Conservation (phyloP, 2,113 vertebrate species). For the Python bivittatus region DNA sequence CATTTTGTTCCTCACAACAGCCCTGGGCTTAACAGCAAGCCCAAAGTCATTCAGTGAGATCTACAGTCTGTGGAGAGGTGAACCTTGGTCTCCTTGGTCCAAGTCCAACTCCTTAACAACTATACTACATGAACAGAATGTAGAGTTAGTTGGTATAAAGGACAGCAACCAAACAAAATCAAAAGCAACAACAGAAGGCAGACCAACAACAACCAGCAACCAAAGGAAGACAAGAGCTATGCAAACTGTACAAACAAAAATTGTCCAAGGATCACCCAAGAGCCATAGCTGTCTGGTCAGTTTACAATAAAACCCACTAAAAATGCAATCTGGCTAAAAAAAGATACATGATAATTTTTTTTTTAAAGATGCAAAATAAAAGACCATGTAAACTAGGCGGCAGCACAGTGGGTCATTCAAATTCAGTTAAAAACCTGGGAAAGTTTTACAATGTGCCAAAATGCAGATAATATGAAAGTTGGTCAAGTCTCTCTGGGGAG, state of each 20-base stretch:
- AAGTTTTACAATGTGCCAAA: neutral
- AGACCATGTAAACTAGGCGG: neutral
- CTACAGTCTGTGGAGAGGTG: neutral
- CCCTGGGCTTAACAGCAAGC: neutral
- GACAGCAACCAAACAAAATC: neutral
- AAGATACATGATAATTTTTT: neutral
- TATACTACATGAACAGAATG: neutral
- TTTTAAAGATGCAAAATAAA: neutral
- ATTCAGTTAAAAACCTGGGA: neutral
- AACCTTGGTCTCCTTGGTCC: neutral
- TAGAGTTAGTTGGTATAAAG: neutral
- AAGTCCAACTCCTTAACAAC: neutral
- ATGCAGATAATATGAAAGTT: neutral
- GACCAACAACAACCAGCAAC: neutral
- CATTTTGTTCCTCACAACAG: neutral
- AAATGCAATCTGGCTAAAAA: neutral
- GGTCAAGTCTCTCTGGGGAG: neutral
- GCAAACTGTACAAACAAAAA: neutral
- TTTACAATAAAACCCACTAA: neutral
- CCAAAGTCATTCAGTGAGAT: neutral
- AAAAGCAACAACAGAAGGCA: neutral
- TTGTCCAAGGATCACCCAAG: neutral
- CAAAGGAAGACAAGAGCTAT: neutral
- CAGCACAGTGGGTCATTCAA: neutral
- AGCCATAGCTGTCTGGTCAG: neutral